Conservation (phyloP, 2,113 vertebrate species). For the Lichenostomus cassidix region DNA sequence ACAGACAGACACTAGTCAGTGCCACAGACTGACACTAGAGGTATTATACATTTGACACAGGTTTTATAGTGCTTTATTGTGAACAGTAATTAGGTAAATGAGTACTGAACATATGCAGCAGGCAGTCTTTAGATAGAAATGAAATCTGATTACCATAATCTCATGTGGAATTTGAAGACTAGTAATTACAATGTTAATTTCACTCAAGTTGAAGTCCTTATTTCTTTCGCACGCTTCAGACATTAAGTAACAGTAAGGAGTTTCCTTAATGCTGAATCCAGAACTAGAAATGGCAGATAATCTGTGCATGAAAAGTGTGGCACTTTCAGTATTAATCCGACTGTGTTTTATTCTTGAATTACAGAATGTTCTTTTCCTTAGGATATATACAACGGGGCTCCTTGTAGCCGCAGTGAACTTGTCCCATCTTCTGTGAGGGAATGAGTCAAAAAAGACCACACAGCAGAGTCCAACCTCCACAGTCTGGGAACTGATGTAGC, state of each 20-base stretch:
- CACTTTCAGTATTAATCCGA: not conserved
- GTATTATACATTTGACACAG: not conserved
- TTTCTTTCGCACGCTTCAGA: not conserved
- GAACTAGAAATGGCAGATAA: not conserved
- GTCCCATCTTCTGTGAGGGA: not conserved
- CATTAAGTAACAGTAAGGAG: not conserved
- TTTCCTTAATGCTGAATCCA: not conserved
- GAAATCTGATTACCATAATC: slow-evolving; percentile 22
- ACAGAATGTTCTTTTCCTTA: not conserved
- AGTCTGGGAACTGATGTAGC: not conserved
- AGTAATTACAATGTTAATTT: not conserved
- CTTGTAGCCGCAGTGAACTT: not conserved
- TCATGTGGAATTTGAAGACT: not conserved
- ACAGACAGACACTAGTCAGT: too few species aligned
- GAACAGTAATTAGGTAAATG: slow-evolving; percentile 45
- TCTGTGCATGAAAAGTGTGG: not conserved
- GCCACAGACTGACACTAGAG: not conserved
- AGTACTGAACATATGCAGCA: slow-evolving; percentile 51
- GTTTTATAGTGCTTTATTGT: slow-evolving; percentile 68
- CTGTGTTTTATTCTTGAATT: not conserved
- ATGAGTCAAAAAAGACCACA: not conserved
- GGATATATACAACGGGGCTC: not conserved
- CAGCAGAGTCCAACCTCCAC: not conserved
- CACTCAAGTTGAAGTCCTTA: not conserved
- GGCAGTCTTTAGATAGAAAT: slow-evolving; percentile 27